phyloP scores from a whole-genome alignment of 2,888 invertebrate genomes.

The Ectemnius cavifrons region DNA sequence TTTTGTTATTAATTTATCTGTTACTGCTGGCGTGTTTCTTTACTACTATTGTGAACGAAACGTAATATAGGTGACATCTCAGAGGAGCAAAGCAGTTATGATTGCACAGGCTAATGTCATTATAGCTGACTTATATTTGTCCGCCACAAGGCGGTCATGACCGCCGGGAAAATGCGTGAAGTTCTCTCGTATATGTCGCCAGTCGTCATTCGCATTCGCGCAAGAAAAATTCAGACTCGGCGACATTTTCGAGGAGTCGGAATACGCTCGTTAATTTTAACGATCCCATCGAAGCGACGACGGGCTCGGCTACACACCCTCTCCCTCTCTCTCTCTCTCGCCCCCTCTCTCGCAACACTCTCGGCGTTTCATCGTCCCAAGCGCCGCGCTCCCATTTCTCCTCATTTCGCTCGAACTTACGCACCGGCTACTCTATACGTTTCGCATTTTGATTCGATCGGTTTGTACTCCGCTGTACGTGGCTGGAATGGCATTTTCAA shows the following conservation, averaged over 20 bases:
- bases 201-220: constrained; percentile 14
- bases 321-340: not conserved
- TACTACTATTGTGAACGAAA: too few species aligned
- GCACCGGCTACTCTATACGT: constrained; percentile 36
- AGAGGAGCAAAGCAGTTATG: too few species aligned
- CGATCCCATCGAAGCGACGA: constrained; percentile 58
- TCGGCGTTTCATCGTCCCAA: too few species aligned
- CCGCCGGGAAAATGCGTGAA: not conserved
- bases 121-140: too few species aligned
- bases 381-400: constrained; percentile 27
- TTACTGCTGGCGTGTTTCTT: too few species aligned
- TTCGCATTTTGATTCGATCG: constrained; percentile 51
- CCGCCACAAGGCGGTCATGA: too few species aligned
- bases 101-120: too few species aligned
- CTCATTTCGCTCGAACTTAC: constrained; percentile 47
- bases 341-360: too few species aligned
- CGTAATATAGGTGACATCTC: too few species aligned
- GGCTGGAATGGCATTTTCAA: constrained; percentile 25
- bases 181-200: not conserved
- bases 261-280: constrained; percentile 63
- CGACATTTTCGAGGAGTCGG: constrained; percentile 55
- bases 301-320: constrained; percentile 16
- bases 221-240: constrained; percentile 53
- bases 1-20: too few species aligned
- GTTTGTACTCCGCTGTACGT: constrained; percentile 36